These are phyloP conservation scores for Heterotis niloticus DNA, from an alignment of 2,113 vertebrate species.

Conservation along the genomic window DNA sequence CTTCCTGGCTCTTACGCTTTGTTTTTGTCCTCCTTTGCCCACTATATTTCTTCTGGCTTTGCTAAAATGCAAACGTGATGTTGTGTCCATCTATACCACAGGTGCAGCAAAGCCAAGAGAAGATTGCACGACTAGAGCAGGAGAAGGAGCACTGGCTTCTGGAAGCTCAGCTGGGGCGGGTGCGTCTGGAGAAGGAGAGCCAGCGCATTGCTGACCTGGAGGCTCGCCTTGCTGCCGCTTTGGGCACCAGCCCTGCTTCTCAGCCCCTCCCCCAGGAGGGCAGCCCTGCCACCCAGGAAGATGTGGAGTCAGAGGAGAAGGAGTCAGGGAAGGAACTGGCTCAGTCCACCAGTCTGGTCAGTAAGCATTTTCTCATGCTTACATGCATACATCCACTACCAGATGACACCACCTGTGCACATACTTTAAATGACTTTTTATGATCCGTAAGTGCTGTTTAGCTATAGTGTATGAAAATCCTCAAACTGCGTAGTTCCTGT, in stretches of 20 bases:
- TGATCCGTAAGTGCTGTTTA: neutral
- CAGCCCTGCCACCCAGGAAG: constrained; percentile 42
- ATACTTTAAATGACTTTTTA: neutral
- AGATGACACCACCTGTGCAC: too few relatives aligned
- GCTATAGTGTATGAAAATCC: too few relatives aligned
- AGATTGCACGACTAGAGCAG: constrained; percentile 92
- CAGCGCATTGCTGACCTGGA: constrained; percentile 75
- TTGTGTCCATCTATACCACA: constrained; percentile 41
- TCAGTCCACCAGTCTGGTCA: constrained; percentile 76
- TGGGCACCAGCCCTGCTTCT: constrained; percentile 50
- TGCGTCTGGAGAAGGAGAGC: constrained; percentile 91
- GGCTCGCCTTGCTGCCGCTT: constrained; percentile 59
- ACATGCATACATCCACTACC: neutral
- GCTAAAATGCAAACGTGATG: too few relatives aligned
- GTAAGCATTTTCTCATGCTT: neutral
- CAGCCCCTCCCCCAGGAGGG: constrained; percentile 40
- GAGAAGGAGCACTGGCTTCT: constrained; percentile 99
- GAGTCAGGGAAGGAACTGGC: constrained; percentile 52
- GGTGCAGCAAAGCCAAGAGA: constrained; percentile 95
- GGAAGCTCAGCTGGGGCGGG: constrained; percentile 91
- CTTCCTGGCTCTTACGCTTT: constrained; percentile 7
- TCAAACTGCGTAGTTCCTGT: too few relatives aligned
- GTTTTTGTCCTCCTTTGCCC: constrained; percentile 3
- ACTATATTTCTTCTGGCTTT: too few relatives aligned
- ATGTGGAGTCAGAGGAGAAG: constrained; percentile 56